phyloP scores from a whole-genome alignment of 2,113 vertebrate species.

The Rhegmatorhina hoffmannsi region DNA sequence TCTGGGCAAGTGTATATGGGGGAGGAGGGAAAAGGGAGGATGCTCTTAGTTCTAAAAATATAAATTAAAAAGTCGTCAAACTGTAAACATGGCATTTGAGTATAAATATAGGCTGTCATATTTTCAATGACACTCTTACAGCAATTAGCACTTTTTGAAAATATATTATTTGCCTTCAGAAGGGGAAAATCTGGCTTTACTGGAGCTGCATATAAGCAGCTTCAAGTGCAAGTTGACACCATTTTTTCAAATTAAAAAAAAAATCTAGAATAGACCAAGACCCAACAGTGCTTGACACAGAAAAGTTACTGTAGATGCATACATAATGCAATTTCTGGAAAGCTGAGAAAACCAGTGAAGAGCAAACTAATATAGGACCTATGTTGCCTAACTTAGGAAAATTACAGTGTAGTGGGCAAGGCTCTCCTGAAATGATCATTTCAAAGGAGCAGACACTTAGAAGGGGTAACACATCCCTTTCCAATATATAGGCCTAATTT shows the following conservation, averaged over 20 bases:
- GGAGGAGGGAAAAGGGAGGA: constrained; percentile 20
- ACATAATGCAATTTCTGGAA: constrained; percentile 6
- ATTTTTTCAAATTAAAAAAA: constrained; percentile 37
- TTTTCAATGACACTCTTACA: constrained; percentile 34
- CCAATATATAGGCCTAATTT: neutral
- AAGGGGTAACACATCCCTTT: neutral
- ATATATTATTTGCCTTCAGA: constrained; percentile 44
- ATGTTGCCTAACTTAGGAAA: neutral
- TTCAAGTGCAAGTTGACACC: constrained; percentile 36
- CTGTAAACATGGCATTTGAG: constrained; percentile 35
- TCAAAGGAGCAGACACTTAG: neutral
- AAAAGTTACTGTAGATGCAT: neutral
- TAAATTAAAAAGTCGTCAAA: constrained; percentile 37
- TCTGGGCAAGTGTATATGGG: neutral
- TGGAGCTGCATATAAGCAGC: constrained; percentile 41
- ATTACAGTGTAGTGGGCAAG: neutral
- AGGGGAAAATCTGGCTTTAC: constrained; percentile 30
- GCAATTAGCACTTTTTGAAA: constrained; percentile 55
- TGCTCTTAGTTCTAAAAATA: constrained; percentile 51
- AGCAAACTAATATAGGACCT: neutral
- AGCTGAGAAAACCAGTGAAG: neutral
- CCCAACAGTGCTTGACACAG: constrained; percentile 14
- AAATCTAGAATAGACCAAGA: constrained; percentile 1
- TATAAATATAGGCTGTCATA: constrained; percentile 49
- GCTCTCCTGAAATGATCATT: neutral